These are phyloP conservation scores for Baryphthengus martii DNA, from an alignment of 2,113 vertebrate genomes.

Conservation along the genomic window DNA sequence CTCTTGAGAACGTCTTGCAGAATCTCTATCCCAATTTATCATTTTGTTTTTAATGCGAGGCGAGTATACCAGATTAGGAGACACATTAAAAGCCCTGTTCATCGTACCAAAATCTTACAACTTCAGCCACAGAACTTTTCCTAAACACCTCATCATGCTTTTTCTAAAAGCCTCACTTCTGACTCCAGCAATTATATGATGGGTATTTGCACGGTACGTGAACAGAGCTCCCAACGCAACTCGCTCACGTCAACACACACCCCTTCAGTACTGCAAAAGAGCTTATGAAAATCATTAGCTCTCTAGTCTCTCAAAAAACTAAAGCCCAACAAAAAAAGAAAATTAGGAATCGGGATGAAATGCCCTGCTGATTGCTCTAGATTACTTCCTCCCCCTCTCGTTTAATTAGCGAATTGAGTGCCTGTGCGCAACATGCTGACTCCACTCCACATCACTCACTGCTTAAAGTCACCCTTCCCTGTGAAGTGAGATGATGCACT, in stretches of 20 bases:
- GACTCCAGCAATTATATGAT: background rate
- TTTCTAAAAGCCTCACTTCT: background rate
- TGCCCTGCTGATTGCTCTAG: slow-evolving; percentile 32
- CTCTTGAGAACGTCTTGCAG: background rate
- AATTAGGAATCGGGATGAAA: slow-evolving; percentile 12
- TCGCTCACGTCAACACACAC: background rate
- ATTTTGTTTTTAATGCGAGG: background rate
- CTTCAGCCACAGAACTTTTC: background rate
- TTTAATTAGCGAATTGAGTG: slow-evolving; percentile 37
- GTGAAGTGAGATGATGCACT: background rate
- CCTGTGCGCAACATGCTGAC: background rate
- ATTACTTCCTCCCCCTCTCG: background rate
- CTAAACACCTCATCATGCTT: background rate
- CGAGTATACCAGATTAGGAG: background rate
- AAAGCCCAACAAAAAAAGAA: slow-evolving; percentile 23
- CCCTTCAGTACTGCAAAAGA: background rate
- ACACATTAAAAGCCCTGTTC: background rate
- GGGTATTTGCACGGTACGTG: background rate
- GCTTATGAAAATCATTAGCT: background rate
- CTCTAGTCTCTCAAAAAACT: background rate
- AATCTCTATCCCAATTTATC: background rate
- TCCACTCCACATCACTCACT: background rate
- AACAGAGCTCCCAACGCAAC: background rate
- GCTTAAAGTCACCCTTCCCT: background rate
- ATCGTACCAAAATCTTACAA: background rate